Base-by-base conservation (phyloP, 1,140 invertebrate genomes). In the Neoseiulus cucumeris region DNA sequence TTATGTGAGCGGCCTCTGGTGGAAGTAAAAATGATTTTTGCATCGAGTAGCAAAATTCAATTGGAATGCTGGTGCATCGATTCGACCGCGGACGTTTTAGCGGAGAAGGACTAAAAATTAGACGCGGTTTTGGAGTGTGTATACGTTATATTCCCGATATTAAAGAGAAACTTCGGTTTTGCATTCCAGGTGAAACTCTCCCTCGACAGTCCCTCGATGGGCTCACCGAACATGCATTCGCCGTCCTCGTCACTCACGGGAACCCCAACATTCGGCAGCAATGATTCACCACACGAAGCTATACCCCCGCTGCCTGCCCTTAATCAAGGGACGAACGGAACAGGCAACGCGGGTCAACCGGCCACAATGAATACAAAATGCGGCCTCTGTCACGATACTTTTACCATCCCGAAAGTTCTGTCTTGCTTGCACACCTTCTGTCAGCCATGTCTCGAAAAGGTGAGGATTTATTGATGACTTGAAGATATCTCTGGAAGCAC, bases 341-440 rank as follows among this genome's bases (percentile, higher is more conserved):
- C 51, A 14, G 51, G 51, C 25, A 59, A 59, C 33, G 51, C 51
- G 14, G 51, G 51, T 12, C 25, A 12, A 6, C 51, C 25, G 22
- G 25, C 51, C 25, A 59, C 51, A 59, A 33, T 59, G 51, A 59
- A 20, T 20, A 80, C 82, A 71, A 85, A 83, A 75, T 91, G 89
- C 76, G 81, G 82, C 65, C 79, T 88, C 70, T 92, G 88, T 79
- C 81, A 86, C 75, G 87, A 90, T 71, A 83, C 80, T 55, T 84
- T 82, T 72, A 80, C 81, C 65, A 76, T 77, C 69, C 84, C 84
- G 14, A 86, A 86, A 79, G 82, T 80, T 65, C 78, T 89, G 64
- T 81, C 84, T 70, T 90, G 87, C 78, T 86, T 87, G 71, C 87
- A 89, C 76, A 84, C 84, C 9, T 87, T 87, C 73, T 90, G 87